phyloP scores from a whole-genome alignment of 2,888 invertebrate species.

The Diadegma fenestrale region DNA sequence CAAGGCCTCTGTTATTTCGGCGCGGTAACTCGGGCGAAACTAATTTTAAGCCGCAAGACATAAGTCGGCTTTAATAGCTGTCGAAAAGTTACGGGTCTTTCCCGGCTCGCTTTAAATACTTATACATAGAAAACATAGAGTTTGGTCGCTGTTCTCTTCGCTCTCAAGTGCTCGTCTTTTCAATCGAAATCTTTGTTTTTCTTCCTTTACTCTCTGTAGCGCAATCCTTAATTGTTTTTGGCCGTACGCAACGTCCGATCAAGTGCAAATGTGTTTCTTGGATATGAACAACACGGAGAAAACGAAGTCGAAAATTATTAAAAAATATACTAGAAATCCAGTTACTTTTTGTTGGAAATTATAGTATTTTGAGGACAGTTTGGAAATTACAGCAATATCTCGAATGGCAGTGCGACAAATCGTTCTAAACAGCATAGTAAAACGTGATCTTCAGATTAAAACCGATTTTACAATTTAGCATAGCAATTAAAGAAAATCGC shows the following conservation, averaged over 20 bases:
- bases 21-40: slow-evolving; percentile 76
- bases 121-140: slow-evolving; percentile 23
- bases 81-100: slow-evolving; percentile 77
- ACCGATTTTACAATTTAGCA: no score
- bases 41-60: slow-evolving; percentile 80
- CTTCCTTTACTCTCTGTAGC: not conserved
- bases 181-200: slow-evolving; percentile 21
- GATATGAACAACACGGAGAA: not conserved
- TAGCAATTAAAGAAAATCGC: no score
- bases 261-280: not conserved
- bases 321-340: no score
- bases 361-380: no score
- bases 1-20: slow-evolving; percentile 74
- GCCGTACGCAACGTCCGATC: not conserved
- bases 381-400: no score
- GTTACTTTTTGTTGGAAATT: no score
- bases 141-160: slow-evolving; percentile 18
- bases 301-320: no score
- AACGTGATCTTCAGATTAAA: no score
- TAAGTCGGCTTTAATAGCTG: slow-evolving; percentile 80
- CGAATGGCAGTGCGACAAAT: no score
- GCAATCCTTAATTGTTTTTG: not conserved
- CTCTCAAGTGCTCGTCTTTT: slow-evolving; percentile 19
- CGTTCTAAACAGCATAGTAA: no score
- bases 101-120: slow-evolving; percentile 38